phyloP scores from a whole-genome alignment of 2,888 invertebrate genomes.

The Pristionchus arcanus region DNA sequence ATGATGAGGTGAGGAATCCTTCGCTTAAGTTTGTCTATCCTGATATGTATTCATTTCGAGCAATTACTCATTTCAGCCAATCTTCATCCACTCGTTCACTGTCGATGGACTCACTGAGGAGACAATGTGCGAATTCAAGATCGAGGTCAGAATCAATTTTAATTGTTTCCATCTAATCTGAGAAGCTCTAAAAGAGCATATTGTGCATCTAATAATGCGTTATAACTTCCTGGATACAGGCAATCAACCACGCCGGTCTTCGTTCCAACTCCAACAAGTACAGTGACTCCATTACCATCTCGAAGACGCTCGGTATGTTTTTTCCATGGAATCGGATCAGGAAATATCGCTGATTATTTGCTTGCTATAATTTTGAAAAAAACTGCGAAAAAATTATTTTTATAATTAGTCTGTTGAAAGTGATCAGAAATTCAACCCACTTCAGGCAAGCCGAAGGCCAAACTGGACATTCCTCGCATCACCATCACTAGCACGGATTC shows the following conservation, averaged over 20 bases:
- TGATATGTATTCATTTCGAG: background rate
- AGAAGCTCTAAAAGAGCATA: too few relatives aligned
- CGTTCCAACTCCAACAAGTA: slow-evolving; percentile 71
- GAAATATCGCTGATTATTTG: too few relatives aligned
- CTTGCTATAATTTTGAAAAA: too few relatives aligned
- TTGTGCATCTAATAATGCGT: too few relatives aligned
- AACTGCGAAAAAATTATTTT: too few relatives aligned
- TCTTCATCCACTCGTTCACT: slow-evolving; percentile 70
- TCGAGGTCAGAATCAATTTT: slow-evolving; percentile 59
- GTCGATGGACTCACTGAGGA: slow-evolving; percentile 65
- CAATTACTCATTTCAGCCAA: slow-evolving; percentile 67
- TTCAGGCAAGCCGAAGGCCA: slow-evolving; percentile 60
- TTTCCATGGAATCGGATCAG: too few relatives aligned
- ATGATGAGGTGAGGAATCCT: slow-evolving; percentile 43
- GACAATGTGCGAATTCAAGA: slow-evolving; percentile 74
- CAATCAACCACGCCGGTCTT: slow-evolving; percentile 77
- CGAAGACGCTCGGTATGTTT: slow-evolving; percentile 55
- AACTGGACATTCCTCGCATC: slow-evolving; percentile 65
- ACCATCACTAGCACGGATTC: slow-evolving; percentile 71
- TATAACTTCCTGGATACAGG: slow-evolving; percentile 58
- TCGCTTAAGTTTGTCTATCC: background rate
- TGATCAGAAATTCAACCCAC: background rate
- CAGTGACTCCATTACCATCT: slow-evolving; percentile 67
- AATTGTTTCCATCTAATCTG: background rate
- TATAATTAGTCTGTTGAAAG: too few relatives aligned